phyloP scores from a whole-genome alignment of 2,888 invertebrate species.

The Ennomos fuscantarius region DNA sequence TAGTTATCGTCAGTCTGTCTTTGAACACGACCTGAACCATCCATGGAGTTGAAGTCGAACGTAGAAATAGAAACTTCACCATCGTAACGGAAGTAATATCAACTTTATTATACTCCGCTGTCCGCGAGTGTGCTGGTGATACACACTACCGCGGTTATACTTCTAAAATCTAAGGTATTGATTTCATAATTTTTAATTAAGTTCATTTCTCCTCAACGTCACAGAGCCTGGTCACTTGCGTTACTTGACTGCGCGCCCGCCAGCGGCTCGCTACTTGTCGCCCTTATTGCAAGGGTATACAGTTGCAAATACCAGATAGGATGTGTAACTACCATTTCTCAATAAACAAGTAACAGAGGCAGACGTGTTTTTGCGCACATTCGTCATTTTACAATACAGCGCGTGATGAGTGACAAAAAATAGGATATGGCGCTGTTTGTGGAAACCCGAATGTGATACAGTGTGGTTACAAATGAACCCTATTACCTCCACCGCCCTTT shows the following conservation, averaged over 20 bases:
- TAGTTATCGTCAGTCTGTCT: too few relatives aligned
- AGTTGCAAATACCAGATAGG: neutral
- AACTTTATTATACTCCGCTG: too few relatives aligned
- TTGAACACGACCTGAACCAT: too few relatives aligned
- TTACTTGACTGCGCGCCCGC: neutral
- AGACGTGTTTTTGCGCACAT: slow-evolving; percentile 37
- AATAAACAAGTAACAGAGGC: slow-evolving; percentile 4
- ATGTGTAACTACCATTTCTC: neutral
- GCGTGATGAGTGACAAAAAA: slow-evolving; percentile 20
- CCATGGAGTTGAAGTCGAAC: too few relatives aligned
- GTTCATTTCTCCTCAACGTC: neutral
- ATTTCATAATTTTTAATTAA: too few relatives aligned
- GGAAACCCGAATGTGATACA: slow-evolving; percentile 16
- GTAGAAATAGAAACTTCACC: too few relatives aligned
- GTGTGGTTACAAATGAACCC: slow-evolving; percentile 31
- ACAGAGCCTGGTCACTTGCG: slow-evolving; percentile 6
- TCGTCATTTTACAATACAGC: slow-evolving; percentile 34
- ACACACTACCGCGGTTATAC: too few relatives aligned
- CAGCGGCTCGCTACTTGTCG: too few relatives aligned
- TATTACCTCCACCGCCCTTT: neutral
- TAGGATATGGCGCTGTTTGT: slow-evolving; percentile 23
- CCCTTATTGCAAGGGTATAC: slow-evolving; percentile 5
- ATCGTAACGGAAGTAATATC: too few relatives aligned
- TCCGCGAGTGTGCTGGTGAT: too few relatives aligned
- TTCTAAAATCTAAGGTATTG: too few relatives aligned